Evolutionary conservation across 2,888 invertebrate species (phyloP).

Genomic region (Lobophora halterata): DNA sequence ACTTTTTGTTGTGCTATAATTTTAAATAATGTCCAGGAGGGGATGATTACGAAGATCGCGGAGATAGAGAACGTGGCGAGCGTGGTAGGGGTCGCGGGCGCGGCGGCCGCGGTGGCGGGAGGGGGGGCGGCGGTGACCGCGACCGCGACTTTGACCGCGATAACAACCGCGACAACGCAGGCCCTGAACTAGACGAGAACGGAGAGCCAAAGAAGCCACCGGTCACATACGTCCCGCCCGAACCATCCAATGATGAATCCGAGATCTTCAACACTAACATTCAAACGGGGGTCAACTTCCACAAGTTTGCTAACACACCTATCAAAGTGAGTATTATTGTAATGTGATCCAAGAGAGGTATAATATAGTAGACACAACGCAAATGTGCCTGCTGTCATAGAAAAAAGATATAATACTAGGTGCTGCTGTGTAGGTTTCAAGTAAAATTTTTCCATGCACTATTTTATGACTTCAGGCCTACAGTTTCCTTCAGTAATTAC

Average conservation of each 20-base stretch:
- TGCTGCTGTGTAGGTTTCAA: too few relatives aligned
- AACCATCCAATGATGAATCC: constrained; percentile 85
- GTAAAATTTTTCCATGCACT: too few relatives aligned
- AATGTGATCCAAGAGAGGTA: too few relatives aligned
- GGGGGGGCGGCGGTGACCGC: constrained; percentile 39
- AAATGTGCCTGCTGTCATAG: too few relatives aligned
- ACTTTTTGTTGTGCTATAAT: too few relatives aligned
- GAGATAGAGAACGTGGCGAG: constrained; percentile 46
- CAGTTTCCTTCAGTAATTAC: too few relatives aligned
- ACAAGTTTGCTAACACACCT: constrained; percentile 93
- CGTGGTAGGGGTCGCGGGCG: constrained; percentile 46
- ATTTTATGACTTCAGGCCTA: too few relatives aligned
- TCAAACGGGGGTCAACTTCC: constrained; percentile 94
- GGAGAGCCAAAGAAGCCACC: constrained; percentile 65
- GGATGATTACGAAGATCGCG: constrained; percentile 39
- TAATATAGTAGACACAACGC: too few relatives aligned
- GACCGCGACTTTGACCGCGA: constrained; percentile 36
- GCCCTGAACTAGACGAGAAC: constrained; percentile 46
- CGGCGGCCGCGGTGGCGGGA: constrained; percentile 40
- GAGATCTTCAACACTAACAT: constrained; percentile 86
- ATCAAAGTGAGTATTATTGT: constrained; percentile 84
- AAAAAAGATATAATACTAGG: too few relatives aligned
- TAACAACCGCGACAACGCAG: constrained; percentile 34
- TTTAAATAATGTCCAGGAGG: constrained; percentile 19
- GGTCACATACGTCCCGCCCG: constrained; percentile 86